Percentiles rank a stretch among this genome's conserved stretches.
Evolutionary conservation across 2,888 invertebrate genomes (phyloP).

Genomic region (Abrostola tripartita): DNA sequence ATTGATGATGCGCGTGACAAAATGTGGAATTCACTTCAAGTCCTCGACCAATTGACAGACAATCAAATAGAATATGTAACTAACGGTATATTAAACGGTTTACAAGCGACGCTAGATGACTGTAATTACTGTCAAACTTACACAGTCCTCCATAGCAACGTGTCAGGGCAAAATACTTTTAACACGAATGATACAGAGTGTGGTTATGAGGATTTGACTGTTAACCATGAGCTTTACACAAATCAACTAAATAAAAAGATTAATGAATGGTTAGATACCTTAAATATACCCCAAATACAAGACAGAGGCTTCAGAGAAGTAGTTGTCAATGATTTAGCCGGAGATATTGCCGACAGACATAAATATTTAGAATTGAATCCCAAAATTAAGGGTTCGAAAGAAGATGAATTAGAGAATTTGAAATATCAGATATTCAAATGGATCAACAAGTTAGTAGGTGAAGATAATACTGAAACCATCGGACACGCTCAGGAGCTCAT

Average conservation of each 20-base stretch:
- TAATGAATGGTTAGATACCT: slow-evolving; percentile 69
- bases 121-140: slow-evolving; percentile 52
- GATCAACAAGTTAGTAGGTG: slow-evolving; percentile 71
- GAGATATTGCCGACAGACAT: slow-evolving; percentile 74
- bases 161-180: slow-evolving; percentile 29
- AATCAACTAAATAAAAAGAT: slow-evolving; percentile 66
- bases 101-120: slow-evolving; percentile 44
- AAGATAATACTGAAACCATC: slow-evolving; percentile 63
- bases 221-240: slow-evolving; percentile 57
- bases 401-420: slow-evolving; percentile 73
- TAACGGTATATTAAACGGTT: slow-evolving; percentile 52
- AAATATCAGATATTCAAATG: slow-evolving; percentile 80
- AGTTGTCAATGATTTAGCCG: slow-evolving; percentile 69
- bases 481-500: slow-evolving; percentile 67
- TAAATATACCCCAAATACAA: slow-evolving; percentile 55
- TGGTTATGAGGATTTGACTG: slow-evolving; percentile 45
- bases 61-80: slow-evolving; percentile 60
- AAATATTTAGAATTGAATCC: slow-evolving; percentile 72
- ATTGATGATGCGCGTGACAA: slow-evolving; percentile 57
- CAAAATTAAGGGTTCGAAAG: slow-evolving; percentile 46
- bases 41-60: slow-evolving; percentile 57
- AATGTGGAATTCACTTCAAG: slow-evolving; percentile 58
- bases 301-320: slow-evolving; percentile 58
- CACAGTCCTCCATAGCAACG: slow-evolving; percentile 55
- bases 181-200: slow-evolving; percentile 19